phyloP scores from a whole-genome alignment of 2,888 invertebrate genomes.

The Tromatobia lineatoria region DNA sequence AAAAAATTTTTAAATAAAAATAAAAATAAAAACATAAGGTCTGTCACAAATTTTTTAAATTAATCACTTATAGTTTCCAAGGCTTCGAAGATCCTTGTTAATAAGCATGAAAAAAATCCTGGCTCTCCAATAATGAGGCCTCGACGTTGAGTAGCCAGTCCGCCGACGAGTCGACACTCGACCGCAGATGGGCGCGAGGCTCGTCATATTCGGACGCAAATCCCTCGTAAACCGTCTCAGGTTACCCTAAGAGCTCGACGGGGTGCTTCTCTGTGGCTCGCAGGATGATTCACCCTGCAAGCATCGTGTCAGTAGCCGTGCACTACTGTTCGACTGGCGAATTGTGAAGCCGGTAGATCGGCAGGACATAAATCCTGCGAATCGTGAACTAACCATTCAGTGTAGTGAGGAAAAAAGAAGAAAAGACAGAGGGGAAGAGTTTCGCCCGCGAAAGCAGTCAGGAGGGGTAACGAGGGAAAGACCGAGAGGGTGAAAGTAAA shows the following conservation, averaged over 20 bases:
- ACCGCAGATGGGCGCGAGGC: conserved; percentile 72
- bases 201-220: conserved; percentile 77
- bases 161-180: conserved; percentile 41
- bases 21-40: no score
- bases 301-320: conserved; percentile 24
- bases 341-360: conserved; percentile 72
- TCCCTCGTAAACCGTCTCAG: conserved; percentile 77
- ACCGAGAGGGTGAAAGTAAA: conserved; percentile 58
- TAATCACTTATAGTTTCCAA: background rate
- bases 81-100: background rate
- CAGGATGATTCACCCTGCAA: conserved; percentile 73
- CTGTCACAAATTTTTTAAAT: background rate
- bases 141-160: conserved; percentile 38
- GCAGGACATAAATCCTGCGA: conserved; percentile 70
- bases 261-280: conserved; percentile 61
- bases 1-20: no score
- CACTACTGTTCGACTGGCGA: conserved; percentile 58
- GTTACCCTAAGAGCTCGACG: conserved; percentile 73
- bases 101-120: conserved; percentile 42
- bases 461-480: conserved; percentile 56
- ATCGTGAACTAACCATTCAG: conserved; percentile 26
- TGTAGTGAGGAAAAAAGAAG: conserved; percentile 4
- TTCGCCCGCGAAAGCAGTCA: conserved; percentile 15
- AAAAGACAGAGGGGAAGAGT: conserved; percentile 37
- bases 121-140: conserved; percentile 73